phyloP scores from a whole-genome alignment of 2,888 invertebrate genomes.

The Ferdinandea cuprea region DNA sequence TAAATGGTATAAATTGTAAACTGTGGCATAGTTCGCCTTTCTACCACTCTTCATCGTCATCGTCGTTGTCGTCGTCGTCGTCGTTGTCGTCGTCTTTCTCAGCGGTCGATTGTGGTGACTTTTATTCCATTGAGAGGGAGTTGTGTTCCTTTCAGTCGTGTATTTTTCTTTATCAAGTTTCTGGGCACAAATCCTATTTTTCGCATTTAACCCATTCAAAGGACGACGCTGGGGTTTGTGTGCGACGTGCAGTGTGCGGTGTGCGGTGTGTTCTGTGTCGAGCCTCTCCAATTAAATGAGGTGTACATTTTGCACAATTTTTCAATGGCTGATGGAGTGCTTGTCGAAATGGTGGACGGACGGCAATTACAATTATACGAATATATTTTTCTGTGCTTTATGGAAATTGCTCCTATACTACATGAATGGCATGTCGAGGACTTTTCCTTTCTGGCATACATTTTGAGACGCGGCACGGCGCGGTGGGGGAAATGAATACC shows the following conservation, averaged over 20 bases:
- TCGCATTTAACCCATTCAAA: constrained; percentile 46
- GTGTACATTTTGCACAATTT: constrained; percentile 73
- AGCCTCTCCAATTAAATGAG: constrained; percentile 74
- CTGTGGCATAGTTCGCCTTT: constrained; percentile 12
- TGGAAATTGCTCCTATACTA: constrained; percentile 1
- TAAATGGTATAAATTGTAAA: constrained; percentile 3
- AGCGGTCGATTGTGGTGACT: constrained; percentile 13
- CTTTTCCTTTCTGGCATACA: constrained; percentile 37
- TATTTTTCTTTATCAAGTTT: constrained; percentile 56
- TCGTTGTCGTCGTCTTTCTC: no score
- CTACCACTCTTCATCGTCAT: constrained; percentile 4
- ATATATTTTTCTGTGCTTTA: constrained; percentile 54
- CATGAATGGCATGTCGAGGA: constrained; percentile 59
- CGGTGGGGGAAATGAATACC: no score
- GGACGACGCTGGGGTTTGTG: constrained; percentile 19
- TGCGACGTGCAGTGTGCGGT: no score
- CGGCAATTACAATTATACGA: constrained; percentile 74
- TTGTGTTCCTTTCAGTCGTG: constrained; percentile 52
- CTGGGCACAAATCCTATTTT: constrained; percentile 61
- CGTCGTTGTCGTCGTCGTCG: no score
- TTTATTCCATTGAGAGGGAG: constrained; percentile 26
- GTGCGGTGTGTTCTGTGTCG: constrained; percentile 31
- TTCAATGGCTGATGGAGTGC: constrained; percentile 61
- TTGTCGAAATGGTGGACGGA: constrained; percentile 67
- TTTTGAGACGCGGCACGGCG: constrained; percentile 19